phyloP scores from a whole-genome alignment of 2,113 vertebrate species.

The Genyomyrus donnyi region DNA sequence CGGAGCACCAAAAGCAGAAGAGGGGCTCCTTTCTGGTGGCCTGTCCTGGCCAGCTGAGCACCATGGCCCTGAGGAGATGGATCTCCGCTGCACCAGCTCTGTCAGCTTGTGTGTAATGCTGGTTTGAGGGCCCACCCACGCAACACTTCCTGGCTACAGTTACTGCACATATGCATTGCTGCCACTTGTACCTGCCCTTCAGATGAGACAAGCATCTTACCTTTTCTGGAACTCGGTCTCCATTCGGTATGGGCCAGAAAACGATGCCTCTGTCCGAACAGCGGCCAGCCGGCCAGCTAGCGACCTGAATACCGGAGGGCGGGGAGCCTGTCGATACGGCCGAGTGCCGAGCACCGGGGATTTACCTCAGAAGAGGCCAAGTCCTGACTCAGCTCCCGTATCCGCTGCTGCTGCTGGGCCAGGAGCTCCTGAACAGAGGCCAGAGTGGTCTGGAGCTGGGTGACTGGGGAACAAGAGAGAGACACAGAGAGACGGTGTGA shows the following conservation, averaged over 20 bases:
- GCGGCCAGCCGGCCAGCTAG: background rate
- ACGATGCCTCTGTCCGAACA: background rate
- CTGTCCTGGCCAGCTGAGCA: background rate
- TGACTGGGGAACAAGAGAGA: conserved; percentile 58
- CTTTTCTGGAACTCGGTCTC: background rate
- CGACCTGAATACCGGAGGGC: too few species aligned
- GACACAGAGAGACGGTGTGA: background rate
- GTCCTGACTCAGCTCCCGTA: conserved; percentile 87
- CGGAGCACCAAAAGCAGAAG: background rate
- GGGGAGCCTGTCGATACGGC: background rate
- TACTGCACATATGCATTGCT: background rate
- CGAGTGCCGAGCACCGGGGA: background rate
- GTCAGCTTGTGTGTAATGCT: background rate
- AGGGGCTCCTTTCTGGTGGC: background rate
- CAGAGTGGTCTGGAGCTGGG: conserved; percentile 84
- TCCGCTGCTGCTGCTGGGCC: conserved; percentile 85
- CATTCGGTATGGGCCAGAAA: background rate
- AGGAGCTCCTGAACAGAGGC: conserved; percentile 84
- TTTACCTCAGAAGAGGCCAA: conserved; percentile 77
- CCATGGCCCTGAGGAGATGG: background rate
- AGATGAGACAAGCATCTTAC: background rate
- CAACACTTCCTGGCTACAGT: background rate
- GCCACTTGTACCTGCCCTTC: background rate
- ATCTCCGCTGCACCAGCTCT: background rate
- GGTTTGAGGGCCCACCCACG: background rate